Evolutionary conservation across 2,113 vertebrate genomes (phyloP).

Genomic region (Gila orcuttii): DNA sequence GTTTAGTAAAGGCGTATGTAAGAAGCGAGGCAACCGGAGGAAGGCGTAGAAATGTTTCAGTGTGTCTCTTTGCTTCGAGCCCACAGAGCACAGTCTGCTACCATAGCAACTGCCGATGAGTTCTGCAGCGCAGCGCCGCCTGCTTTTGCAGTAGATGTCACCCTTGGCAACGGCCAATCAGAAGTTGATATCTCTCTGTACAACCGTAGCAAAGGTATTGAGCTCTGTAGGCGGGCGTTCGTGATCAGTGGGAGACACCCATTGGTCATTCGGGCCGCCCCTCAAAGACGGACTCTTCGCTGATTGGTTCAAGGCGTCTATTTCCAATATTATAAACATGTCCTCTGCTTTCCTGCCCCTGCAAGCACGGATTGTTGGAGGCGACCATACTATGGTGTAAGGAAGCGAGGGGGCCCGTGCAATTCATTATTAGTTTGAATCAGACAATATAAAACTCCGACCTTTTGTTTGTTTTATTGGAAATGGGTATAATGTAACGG

Average conservation of each 20-base stretch:
- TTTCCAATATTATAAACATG: conserved; percentile 83
- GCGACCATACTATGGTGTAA: conserved; percentile 62
- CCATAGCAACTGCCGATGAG: conserved; percentile 84
- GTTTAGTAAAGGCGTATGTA: not conserved
- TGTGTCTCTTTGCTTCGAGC: conserved; percentile 66
- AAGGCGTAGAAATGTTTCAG: conserved; percentile 38
- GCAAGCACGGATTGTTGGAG: conserved; percentile 71
- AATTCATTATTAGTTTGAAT: conserved; percentile 74
- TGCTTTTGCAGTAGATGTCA: conserved; percentile 77
- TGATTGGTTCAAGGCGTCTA: conserved; percentile 74
- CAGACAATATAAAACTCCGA: conserved; percentile 79
- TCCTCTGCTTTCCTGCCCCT: conserved; percentile 70
- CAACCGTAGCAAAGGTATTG: conserved; percentile 70
- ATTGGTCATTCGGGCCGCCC: conserved; percentile 71
- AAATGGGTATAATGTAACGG: conserved; percentile 66
- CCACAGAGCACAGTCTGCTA: conserved; percentile 80
- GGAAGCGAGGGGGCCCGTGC: conserved; percentile 59
- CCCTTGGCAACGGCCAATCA: conserved; percentile 81
- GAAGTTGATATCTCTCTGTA: conserved; percentile 76
- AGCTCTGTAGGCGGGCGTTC: conserved; percentile 69
- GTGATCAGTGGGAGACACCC: conserved; percentile 56
- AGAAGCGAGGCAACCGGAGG: conserved; percentile 15
- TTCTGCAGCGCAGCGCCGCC: conserved; percentile 77
- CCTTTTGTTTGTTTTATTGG: conserved; percentile 69
- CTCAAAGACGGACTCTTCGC: conserved; percentile 56